Conservation (phyloP, 2,888 invertebrate genomes). For the Acanthopleura granulata region DNA sequence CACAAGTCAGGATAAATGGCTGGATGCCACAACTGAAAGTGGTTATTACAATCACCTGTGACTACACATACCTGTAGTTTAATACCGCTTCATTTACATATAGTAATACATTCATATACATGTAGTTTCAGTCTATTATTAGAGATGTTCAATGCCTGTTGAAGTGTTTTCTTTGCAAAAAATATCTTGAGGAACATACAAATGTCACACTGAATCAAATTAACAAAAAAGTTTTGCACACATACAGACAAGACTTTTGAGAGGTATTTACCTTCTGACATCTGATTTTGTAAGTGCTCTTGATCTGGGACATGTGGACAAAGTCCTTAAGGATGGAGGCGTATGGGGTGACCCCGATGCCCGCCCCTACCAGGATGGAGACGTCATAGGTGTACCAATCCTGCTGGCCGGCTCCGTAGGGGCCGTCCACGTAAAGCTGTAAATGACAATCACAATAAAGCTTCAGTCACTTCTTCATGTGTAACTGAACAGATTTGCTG, state of each 20-base stretch:
- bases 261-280: slow-evolving; percentile 66
- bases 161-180: no score
- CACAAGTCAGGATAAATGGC: slow-evolving; percentile 12
- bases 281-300: slow-evolving; percentile 64
- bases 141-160: no score
- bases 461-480: not conserved
- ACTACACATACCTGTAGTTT: no score
- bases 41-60: no score
- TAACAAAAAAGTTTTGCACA: no score
- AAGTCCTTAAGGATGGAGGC: slow-evolving; percentile 78
- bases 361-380: slow-evolving; percentile 66
- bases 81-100: no score
- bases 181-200: no score
- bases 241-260: no score
- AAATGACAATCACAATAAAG: slow-evolving; percentile 7
- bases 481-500: no score
- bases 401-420: slow-evolving; percentile 67
- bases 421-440: slow-evolving; percentile 66
- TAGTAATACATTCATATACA: no score
- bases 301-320: slow-evolving; percentile 69
- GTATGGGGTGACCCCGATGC: slow-evolving; percentile 75
- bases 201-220: no score
- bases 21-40: not conserved
- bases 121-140: no score
- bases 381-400: slow-evolving; percentile 68